Evolutionary conservation across 2,113 vertebrate species (phyloP).

Genomic region (Pelodiscus sinensis): DNA sequence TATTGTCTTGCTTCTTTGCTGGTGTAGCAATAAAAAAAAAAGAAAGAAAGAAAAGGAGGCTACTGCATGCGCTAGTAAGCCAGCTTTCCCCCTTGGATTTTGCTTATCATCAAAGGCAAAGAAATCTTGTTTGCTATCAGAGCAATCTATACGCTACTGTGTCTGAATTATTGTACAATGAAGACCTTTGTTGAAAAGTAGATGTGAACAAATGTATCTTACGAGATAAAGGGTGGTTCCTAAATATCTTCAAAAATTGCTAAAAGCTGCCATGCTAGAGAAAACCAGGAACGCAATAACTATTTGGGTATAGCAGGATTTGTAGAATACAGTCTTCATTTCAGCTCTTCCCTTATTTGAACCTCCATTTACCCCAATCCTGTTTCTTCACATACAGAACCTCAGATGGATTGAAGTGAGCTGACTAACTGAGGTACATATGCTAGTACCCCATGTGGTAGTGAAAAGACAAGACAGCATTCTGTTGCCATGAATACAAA

Average conservation of each 20-base stretch:
- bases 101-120: not conserved
- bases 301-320: not conserved
- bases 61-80: not conserved
- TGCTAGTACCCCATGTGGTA: not conserved
- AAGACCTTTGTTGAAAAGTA: not conserved
- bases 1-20: not conserved
- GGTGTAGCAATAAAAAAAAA: not conserved
- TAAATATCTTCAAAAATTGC: not conserved
- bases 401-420: not conserved
- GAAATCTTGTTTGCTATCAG: not conserved
- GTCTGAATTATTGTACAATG: not conserved
- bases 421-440: not conserved
- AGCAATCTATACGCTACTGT: not conserved
- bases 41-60: not conserved
- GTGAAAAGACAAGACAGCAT: not conserved
- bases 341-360: not conserved
- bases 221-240: not conserved
- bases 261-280: not conserved
- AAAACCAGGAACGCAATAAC: not conserved
- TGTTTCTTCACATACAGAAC: not conserved
- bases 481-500: not conserved
- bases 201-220: not conserved
- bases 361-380: not conserved
- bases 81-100: conserved; percentile 10
- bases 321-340: not conserved